Conservation (phyloP, 2,888 invertebrate species). For the Steinernema scapterisci region DNA sequence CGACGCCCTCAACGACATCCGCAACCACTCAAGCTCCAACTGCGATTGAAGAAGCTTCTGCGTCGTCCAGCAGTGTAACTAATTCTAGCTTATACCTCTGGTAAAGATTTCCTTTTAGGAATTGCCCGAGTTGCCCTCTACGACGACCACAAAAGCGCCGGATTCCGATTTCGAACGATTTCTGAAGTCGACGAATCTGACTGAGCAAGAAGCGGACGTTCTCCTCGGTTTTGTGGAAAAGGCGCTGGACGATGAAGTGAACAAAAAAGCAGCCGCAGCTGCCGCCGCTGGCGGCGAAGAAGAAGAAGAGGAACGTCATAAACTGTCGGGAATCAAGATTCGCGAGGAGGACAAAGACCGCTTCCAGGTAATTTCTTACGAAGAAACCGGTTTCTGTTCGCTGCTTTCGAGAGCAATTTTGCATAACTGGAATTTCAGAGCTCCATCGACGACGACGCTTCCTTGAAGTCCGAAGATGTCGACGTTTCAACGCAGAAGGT, state of each 20-base stretch:
- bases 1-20: background rate
- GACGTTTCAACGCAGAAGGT: conserved; percentile 26
- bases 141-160: background rate
- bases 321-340: conserved; percentile 21
- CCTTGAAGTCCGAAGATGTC: background rate
- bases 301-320: conserved; percentile 18
- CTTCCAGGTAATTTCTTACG: conserved; percentile 3
- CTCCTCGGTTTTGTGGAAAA: conserved; percentile 48
- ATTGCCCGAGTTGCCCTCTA: background rate
- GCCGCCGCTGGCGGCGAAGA: too few species aligned
- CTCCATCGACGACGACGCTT: conserved; percentile 10
- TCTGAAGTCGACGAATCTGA: conserved; percentile 43
- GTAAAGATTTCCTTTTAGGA: background rate
- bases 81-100: background rate
- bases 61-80: background rate
- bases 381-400: background rate
- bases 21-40: background rate
- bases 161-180: conserved; percentile 42
- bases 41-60: background rate
- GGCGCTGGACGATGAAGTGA: conserved; percentile 30
- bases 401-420: background rate
- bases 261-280: background rate
- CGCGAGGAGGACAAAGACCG: conserved; percentile 3
- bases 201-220: conserved; percentile 43
- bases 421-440: conserved; percentile 10